These are phyloP conservation scores for Torymus texanus DNA, from an alignment of 2,888 invertebrate genomes.

Conservation along the genomic window DNA sequence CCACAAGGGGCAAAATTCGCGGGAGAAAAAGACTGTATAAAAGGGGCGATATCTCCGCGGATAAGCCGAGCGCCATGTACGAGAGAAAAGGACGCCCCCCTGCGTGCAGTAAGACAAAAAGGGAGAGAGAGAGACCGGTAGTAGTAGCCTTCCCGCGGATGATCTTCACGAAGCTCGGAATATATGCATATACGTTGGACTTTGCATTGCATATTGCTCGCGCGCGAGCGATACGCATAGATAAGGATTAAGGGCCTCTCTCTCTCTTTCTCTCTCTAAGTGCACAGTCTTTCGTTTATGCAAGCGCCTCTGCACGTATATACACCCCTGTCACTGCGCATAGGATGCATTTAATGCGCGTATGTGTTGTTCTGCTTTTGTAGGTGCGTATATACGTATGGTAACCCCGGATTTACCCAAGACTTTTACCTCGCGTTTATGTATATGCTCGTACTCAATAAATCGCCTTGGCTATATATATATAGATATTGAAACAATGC, in stretches of 20 bases:
- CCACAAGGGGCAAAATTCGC: neutral
- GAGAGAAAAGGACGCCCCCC: neutral
- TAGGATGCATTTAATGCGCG: conserved; percentile 26
- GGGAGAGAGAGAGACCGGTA: conserved; percentile 20
- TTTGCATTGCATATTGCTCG: conserved; percentile 65
- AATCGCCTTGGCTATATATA: conserved; percentile 13
- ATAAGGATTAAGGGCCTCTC: conserved; percentile 69
- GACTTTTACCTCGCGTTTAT: neutral
- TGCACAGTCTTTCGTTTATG: conserved; percentile 3
- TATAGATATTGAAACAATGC: conserved; percentile 18
- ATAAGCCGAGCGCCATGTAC: conserved; percentile 14
- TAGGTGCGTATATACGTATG: neutral
- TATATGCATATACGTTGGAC: conserved; percentile 62
- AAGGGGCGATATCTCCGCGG: conserved; percentile 33
- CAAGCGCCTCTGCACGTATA: too few species aligned
- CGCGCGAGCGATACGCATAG: conserved; percentile 67
- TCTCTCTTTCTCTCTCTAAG: conserved; percentile 9
- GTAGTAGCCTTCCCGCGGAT: neutral
- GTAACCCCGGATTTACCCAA: conserved; percentile 23
- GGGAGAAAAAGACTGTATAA: conserved; percentile 2
- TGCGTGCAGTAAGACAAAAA: neutral
- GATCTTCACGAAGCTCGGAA: conserved; percentile 56
- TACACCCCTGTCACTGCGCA: neutral
- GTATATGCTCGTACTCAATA: neutral
- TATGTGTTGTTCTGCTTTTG: conserved; percentile 17